Evolutionary conservation across 2,888 invertebrate genomes (phyloP), one percentile per base, ranked within the genome.

Genomic region (Morpho helenor): DNA sequence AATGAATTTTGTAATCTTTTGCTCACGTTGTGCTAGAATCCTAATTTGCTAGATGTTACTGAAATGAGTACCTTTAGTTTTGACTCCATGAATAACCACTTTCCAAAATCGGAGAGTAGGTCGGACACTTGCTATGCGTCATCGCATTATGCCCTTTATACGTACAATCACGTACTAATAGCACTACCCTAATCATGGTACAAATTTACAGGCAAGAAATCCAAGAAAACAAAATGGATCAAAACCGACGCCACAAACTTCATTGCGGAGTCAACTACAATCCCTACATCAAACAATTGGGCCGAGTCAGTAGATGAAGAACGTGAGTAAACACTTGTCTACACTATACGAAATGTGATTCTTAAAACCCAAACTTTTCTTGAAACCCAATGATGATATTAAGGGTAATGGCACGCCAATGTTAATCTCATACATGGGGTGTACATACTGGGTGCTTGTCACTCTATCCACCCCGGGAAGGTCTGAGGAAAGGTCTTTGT

Each of bases 251-350:
- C 98, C 75, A 96, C 94, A 81, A 95, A 95, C 74, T 97, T 98
- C 82, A 91, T 97, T 70, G 94, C 94, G 64, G 94, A 95, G 76
- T 92, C 93, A 59, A 93, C 93, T 56, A 91, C 92, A 60, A 89
- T 92, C 61, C 88, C 92, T 57, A 84, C 92, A 62, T 82, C 91
- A 74, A 92, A 92, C 84, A 92, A 92, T 75, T 96, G 97, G 95
- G 96, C 95, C 52, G 96, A 96, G 73, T 94, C 96, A 75, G 94
- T 95, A 70, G 97, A 97, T 75, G 95, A 96, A 72, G 94, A 95
- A 85, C 94, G 95, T 93, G 92, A 93, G 90, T 84, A 63, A 57
- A 57, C 48, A 10, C 10, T 49, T 56, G 2, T 56, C 10, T 45
- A 42, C 16, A 9, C 16, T 43, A 40, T 52, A 9, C 23, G 31